These are phyloP conservation scores for Sebastiscus albofasciatus DNA, from an alignment of 2,797 vertebrate genomes.

Conservation along the genomic window DNA sequence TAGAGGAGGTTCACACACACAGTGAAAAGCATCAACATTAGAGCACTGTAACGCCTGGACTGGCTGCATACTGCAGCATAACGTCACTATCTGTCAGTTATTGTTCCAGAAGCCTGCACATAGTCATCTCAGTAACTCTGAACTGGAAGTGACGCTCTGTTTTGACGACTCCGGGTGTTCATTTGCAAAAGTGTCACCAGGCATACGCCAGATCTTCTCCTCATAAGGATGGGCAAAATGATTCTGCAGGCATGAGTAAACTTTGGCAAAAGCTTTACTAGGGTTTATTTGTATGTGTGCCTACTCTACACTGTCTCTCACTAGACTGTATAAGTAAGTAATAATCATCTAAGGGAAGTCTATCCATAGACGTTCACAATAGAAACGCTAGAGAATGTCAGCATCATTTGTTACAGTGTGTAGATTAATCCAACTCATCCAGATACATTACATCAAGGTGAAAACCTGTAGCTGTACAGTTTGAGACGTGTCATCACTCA, in stretches of 20 bases:
- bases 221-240: conserved; percentile 15
- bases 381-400: not conserved
- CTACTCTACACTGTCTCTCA: not conserved
- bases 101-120: conserved; percentile 47
- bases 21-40: conserved; percentile 10
- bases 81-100: conserved; percentile 26
- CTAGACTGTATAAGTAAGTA: not conserved
- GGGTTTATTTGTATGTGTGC: not conserved
- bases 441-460: not conserved
- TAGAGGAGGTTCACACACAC: not conserved
- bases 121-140: not conserved
- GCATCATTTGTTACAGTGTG: not conserved
- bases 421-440: not conserved
- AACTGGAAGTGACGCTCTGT: conserved; percentile 30
- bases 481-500: not conserved
- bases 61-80: not conserved
- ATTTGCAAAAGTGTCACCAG: conserved; percentile 39
- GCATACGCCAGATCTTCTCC: conserved; percentile 25
- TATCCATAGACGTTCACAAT: not conserved
- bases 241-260: conserved; percentile 22
- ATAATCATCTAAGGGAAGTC: not conserved
- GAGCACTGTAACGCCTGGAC: not conserved
- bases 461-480: not conserved
- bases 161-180: conserved; percentile 38
- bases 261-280: not conserved